Base-by-base conservation (phyloP, 1,140 invertebrate species). In the Melipona quadrifasciata region DNA sequence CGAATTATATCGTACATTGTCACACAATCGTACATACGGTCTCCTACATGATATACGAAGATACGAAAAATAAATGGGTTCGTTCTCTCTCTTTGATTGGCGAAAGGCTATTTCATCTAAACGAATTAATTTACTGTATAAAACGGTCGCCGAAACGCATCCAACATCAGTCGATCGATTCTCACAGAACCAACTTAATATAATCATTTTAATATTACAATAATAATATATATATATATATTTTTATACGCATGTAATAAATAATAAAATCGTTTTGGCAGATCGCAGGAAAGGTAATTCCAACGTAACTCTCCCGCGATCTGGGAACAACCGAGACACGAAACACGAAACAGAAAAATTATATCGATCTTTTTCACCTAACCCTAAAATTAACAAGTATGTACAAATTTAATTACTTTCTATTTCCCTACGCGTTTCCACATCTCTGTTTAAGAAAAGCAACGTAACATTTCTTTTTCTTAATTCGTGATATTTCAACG, bases 1-100 rank as follows among this genome's bases (percentile, higher is more conserved):
- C 67, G n/a, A 67, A 75, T 61, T 61, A 64, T 86, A 64, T 86
- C 71, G 64, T 85, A 87, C 57, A 87, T 85, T 85, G 78, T 87
- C 87, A 76, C 76, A 85, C 86, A 68, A 77, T 83, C 71, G 83
- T 80, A 84, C 64, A 71, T 55, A 71, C 55, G 61, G 8, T 19
- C 24, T 73, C 47, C 57, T 27, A 61, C 12, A 11, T 27, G 27
- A 55, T 65, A 53, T 27, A n/a, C 70, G 31, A 61, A 39, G 31
- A 80, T 88, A 85, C 57, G 67, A 88, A 85, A 88, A 87, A 82
- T 74, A 82, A 55, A 27, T 74, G 27, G 74, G 17, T 27, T 51
- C 39, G 51, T 4, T 11, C 6, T 47, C 6, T 47, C 19, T 75
- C 64, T 77, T 78, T 55, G 74, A 85, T 79, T 55, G n/a, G 27